A percentile compares a stretch with the other conserved stretches of the same genome.
phyloP scores from a whole-genome alignment of 2,113 vertebrate species.

The Bucco capensis region DNA sequence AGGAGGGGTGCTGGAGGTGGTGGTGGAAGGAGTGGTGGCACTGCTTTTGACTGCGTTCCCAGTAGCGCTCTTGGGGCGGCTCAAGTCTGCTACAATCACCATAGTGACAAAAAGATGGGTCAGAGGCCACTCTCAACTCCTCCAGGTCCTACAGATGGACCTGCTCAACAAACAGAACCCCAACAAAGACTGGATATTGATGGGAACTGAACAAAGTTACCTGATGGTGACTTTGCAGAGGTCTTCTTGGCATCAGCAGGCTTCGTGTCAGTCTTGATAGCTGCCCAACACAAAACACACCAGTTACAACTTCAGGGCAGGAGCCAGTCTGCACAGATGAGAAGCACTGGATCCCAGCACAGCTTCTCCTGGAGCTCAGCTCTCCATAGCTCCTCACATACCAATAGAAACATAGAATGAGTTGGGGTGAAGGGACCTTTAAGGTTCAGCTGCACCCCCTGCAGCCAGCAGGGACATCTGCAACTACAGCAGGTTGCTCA shows the following conservation, averaged over 20 bases:
- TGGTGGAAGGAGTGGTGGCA: constrained; percentile 23
- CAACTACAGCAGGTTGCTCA: no score
- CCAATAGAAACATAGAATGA: no score
- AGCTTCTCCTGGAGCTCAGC: background rate
- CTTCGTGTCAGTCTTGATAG: constrained; percentile 84
- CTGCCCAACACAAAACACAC: constrained; percentile 54
- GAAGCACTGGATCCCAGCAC: background rate
- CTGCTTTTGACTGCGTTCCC: constrained; percentile 54
- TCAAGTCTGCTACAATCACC: constrained; percentile 24
- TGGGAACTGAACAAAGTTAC: constrained; percentile 50
- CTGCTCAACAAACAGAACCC: fast-evolving
- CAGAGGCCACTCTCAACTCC: fast-evolving
- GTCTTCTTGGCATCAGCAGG: constrained; percentile 81
- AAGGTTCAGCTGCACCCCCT: no score
- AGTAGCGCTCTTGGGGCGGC: constrained; percentile 75
- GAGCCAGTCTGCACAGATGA: background rate
- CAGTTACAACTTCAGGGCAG: fast-evolving
- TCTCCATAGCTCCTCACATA: fast-evolving
- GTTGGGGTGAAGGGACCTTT: no score
- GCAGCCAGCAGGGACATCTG: no score
- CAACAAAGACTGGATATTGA: fast-evolving
- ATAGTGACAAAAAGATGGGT: background rate
- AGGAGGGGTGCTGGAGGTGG: constrained; percentile 53
- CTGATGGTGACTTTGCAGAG: constrained; percentile 78
- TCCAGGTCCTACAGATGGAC: fast-evolving